phyloP scores from a whole-genome alignment of 2,113 vertebrate genomes.

The Oreochromis aureus region DNA sequence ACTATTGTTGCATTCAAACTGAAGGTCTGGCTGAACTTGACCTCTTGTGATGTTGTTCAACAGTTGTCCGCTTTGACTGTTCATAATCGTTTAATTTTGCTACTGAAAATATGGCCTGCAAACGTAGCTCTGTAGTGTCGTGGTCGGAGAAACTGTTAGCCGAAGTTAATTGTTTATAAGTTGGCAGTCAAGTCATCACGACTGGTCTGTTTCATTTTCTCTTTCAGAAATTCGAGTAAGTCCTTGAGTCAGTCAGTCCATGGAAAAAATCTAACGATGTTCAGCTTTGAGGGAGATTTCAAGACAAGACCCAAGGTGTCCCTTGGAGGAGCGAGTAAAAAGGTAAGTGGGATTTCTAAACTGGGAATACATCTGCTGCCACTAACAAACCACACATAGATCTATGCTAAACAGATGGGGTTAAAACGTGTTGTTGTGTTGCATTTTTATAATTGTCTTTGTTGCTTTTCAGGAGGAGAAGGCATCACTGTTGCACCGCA shows the following conservation, averaged over 20 bases:
- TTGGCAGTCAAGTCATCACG: neutral
- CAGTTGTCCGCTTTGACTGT: neutral
- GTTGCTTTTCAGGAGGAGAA: slow-evolving; percentile 86
- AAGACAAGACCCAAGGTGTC: slow-evolving; percentile 97
- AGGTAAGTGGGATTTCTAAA: slow-evolving; percentile 71
- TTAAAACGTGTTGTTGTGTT: neutral
- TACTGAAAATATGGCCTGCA: neutral
- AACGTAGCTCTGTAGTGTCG: neutral
- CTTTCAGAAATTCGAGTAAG: slow-evolving; percentile 9
- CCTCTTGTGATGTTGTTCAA: neutral
- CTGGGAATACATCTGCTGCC: neutral
- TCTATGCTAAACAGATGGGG: neutral
- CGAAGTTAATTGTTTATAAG: neutral
- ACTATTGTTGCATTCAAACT: slow-evolving; percentile 44
- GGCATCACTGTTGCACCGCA: slow-evolving; percentile 92
- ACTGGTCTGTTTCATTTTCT: neutral
- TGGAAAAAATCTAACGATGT: slow-evolving; percentile 91
- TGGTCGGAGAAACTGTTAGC: neutral
- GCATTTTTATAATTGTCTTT: neutral
- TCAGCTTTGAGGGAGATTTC: slow-evolving; percentile 98
- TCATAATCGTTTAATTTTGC: neutral
- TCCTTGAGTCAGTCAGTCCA: slow-evolving; percentile 57
- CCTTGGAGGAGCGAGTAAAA: slow-evolving; percentile 93
- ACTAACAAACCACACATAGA: neutral
- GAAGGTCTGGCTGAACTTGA: neutral